Conservation (phyloP, 92 coral and sea anemone genomes). For the Desmophyllum pertusum region DNA sequence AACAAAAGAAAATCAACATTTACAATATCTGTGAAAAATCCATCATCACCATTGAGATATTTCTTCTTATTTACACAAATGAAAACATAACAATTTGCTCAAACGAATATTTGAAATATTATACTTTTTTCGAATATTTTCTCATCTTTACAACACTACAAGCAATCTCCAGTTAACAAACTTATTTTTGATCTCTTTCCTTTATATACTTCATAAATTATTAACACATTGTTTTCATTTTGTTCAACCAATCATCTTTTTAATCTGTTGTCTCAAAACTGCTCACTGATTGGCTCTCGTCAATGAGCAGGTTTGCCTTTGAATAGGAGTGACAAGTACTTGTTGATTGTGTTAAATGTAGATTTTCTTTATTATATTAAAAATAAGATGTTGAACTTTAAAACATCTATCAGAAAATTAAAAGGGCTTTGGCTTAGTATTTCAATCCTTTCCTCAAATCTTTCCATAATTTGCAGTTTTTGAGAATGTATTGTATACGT, state of each 20-base stretch:
- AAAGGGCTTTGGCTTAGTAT: not conserved
- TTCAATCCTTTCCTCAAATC: not conserved
- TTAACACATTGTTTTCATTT: conserved; percentile 2
- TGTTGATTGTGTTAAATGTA: not conserved
- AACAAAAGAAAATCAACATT: not conserved
- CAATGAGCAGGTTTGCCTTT: conserved; percentile 7
- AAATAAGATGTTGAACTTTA: no score
- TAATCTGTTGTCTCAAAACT: not conserved
- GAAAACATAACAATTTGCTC: not conserved
- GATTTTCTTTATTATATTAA: no score
- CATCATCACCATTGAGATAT: not conserved
- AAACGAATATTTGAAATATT: not conserved
- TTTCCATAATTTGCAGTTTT: not conserved
- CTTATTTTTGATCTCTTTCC: conserved; percentile 4
- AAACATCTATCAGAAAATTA: not conserved
- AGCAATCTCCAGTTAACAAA: conserved; percentile 17
- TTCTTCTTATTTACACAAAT: not conserved
- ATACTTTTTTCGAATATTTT: not conserved
- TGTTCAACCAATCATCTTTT: conserved; percentile 30
- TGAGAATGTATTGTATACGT: not conserved
- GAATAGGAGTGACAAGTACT: not conserved
- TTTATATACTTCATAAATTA: conserved; percentile 71
- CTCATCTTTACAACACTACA: not conserved
- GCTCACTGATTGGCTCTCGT: not conserved
- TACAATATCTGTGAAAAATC: not conserved